phyloP scores from a whole-genome alignment of 2,888 invertebrate species.

The Volucella zonaria region DNA sequence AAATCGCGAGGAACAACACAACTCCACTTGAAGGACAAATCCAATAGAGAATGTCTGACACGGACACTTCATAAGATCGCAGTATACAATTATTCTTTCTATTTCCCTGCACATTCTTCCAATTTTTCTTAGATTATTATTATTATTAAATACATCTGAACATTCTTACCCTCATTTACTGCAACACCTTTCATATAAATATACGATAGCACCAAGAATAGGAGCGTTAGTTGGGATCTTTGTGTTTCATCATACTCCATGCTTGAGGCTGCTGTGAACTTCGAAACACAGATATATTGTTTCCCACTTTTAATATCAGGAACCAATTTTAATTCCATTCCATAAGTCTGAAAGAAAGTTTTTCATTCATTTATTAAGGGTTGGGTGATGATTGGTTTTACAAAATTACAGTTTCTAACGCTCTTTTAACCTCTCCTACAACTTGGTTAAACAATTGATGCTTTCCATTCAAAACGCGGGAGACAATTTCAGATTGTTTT shows the following conservation, averaged over 20 bases:
- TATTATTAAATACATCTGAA: background rate
- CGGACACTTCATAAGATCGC: too few species aligned
- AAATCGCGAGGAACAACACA: too few species aligned
- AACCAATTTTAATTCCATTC: conserved; percentile 74
- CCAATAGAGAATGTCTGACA: too few species aligned
- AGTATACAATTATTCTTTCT: too few species aligned
- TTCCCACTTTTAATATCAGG: conserved; percentile 74
- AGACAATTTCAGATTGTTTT: conserved; percentile 75
- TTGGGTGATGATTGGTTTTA: background rate
- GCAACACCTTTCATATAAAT: conserved; percentile 77
- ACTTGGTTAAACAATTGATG: conserved; percentile 61
- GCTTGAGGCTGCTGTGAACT: conserved; percentile 67
- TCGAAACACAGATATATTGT: conserved; percentile 76
- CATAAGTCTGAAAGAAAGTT: conserved; percentile 75
- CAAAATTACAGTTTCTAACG: conserved; percentile 72
- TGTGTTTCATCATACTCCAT: conserved; percentile 74
- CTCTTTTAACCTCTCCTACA: conserved; percentile 67
- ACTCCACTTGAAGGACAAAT: too few species aligned
- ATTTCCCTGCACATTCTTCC: too few species aligned
- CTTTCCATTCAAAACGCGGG: conserved; percentile 71
- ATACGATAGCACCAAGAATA: conserved; percentile 77
- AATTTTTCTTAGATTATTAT: too few species aligned
- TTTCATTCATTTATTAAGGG: background rate
- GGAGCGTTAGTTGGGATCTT: conserved; percentile 75
- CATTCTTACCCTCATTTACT: conserved; percentile 75